Percentiles rank a stretch among this genome's conserved stretches.
phyloP scores from a whole-genome alignment of 2,113 vertebrate species.

The Odobenus rosmarus region DNA sequence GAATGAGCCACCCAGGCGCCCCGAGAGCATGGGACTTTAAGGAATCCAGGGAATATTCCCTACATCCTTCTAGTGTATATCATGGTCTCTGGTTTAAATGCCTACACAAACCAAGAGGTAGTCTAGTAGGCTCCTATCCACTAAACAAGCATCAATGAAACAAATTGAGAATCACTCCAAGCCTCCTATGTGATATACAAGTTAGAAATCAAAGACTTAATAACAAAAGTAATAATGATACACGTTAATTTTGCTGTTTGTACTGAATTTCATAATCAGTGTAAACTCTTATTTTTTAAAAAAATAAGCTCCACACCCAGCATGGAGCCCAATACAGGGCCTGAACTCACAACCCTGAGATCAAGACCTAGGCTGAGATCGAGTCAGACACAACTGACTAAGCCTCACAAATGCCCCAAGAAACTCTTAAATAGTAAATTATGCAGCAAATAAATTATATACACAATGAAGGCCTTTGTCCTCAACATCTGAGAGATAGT shows the following conservation, averaged over 20 bases:
- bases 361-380: neutral
- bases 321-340: neutral
- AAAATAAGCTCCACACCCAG: neutral
- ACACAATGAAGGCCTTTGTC: neutral
- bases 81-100: neutral
- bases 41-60: neutral
- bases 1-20: too few relatives aligned
- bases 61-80: neutral
- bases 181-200: conserved; percentile 76
- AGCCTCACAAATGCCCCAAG: neutral
- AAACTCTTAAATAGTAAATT: neutral
- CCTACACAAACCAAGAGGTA: neutral
- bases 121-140: neutral
- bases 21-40: neutral
- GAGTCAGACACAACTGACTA: neutral
- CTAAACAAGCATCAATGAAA: neutral
- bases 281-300: neutral
- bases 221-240: neutral
- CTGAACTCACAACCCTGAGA: neutral
- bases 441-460: neutral
- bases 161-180: neutral
- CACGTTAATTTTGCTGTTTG: neutral
- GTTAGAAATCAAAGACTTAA: neutral
- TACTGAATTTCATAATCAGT: neutral
- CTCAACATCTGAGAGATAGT: neutral